A percentile compares a stretch with the other conserved stretches of the same genome.
phyloP scores from a whole-genome alignment of 1,140 invertebrate species.

The Stegodyphus mimosarum region DNA sequence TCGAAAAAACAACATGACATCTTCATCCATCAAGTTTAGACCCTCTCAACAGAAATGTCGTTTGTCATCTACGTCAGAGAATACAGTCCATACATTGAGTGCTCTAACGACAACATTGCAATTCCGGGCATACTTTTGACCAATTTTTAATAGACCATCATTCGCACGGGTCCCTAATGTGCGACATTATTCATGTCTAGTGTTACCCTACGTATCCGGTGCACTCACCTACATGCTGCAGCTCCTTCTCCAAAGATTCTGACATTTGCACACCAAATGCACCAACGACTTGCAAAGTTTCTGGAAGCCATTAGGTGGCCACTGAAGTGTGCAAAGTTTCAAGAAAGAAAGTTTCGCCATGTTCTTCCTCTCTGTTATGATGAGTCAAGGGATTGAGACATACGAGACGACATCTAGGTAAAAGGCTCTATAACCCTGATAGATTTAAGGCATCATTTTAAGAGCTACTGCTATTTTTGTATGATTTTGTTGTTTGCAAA shows the following conservation, averaged over 20 bases:
- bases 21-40: slow-evolving; percentile 23
- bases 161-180: slow-evolving; percentile 25
- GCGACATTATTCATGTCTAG: slow-evolving; percentile 55
- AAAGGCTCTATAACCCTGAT: too few relatives aligned
- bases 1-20: background rate
- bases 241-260: background rate
- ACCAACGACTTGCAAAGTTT: slow-evolving; percentile 4
- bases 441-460: too few relatives aligned
- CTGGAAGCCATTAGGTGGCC: slow-evolving; percentile 50
- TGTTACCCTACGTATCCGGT: slow-evolving; percentile 34
- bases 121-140: slow-evolving; percentile 47
- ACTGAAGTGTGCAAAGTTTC: slow-evolving; percentile 25
- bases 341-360: background rate
- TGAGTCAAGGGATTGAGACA: too few relatives aligned
- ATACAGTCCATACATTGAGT: slow-evolving; percentile 46
- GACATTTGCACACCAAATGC: slow-evolving; percentile 56
- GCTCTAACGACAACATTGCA: slow-evolving; percentile 52
- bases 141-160: slow-evolving; percentile 54
- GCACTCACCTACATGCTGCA: background rate
- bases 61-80: slow-evolving; percentile 40
- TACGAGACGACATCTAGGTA: too few relatives aligned
- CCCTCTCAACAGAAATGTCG: slow-evolving; percentile 13
- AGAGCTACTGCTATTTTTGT: too few relatives aligned
- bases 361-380: background rate
- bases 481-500: too few relatives aligned